Evolutionary conservation across 2,888 invertebrate species (phyloP).

Genomic region (Amphipoea oculea): DNA sequence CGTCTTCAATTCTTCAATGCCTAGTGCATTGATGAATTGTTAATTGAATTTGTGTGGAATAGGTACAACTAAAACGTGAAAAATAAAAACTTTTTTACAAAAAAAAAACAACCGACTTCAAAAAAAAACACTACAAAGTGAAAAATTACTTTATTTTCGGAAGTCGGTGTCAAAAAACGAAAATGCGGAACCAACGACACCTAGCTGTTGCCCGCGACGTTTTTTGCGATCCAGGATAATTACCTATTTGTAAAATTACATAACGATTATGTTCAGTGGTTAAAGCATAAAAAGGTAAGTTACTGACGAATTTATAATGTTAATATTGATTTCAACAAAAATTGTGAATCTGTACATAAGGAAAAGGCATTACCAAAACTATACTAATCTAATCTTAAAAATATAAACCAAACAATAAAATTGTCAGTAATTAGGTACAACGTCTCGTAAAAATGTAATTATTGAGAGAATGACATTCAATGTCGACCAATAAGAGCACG

Average conservation of each 20-base stretch:
- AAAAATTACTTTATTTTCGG: too few relatives aligned
- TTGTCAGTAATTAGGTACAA: conserved; percentile 63
- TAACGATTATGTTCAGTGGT: not conserved
- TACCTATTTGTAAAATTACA: not conserved
- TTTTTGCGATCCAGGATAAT: too few relatives aligned
- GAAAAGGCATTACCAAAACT: conserved; percentile 27
- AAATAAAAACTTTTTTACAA: too few relatives aligned
- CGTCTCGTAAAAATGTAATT: conserved; percentile 71
- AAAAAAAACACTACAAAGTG: too few relatives aligned
- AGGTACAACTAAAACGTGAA: too few relatives aligned
- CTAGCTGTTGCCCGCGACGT: not conserved
- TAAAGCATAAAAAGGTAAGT: not conserved
- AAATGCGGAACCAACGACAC: too few relatives aligned
- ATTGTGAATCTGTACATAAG: not conserved
- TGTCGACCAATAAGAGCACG: conserved; percentile 68
- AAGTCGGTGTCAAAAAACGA: too few relatives aligned
- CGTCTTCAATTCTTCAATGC: too few relatives aligned
- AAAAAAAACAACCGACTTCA: too few relatives aligned
- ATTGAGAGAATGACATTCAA: conserved; percentile 71
- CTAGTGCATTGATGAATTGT: too few relatives aligned
- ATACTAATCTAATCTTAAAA: conserved; percentile 51
- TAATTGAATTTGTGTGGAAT: too few relatives aligned
- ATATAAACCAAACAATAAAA: conserved; percentile 59
- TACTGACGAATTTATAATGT: not conserved
- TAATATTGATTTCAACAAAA: not conserved